These are phyloP conservation scores for Schizotus pectinicornis DNA, from an alignment of 2,888 invertebrate genomes.

Conservation along the genomic window DNA sequence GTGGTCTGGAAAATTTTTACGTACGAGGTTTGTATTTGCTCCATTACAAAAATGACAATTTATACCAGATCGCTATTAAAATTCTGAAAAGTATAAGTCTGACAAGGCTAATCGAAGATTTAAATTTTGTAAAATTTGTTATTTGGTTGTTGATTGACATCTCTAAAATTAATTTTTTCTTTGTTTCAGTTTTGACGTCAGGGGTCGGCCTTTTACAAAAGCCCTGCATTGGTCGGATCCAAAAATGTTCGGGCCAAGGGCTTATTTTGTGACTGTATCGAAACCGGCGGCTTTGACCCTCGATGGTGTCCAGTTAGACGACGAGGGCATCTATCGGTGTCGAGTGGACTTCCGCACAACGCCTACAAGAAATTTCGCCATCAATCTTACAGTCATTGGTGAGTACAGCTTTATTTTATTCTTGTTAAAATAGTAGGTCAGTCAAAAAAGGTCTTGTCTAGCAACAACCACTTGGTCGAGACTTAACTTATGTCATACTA, in stretches of 20 bases:
- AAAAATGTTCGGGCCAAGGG: constrained; percentile 81
- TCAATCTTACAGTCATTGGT: constrained; percentile 91
- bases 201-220: constrained; percentile 80
- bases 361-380: constrained; percentile 86
- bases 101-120: too few relatives aligned
- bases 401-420: constrained; percentile 56
- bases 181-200: constrained; percentile 80
- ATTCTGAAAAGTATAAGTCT: too few relatives aligned
- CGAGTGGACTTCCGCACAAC: constrained; percentile 90
- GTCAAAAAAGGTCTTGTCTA: too few relatives aligned
- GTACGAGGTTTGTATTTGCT: too few relatives aligned
- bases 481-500: too few relatives aligned
- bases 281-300: constrained; percentile 82
- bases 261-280: constrained; percentile 82
- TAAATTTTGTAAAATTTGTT: too few relatives aligned
- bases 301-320: constrained; percentile 83
- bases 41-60: too few relatives aligned
- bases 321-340: constrained; percentile 87
- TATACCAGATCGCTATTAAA: too few relatives aligned
- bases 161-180: constrained; percentile 8
- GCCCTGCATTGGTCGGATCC: constrained; percentile 86
- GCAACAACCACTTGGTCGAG: too few relatives aligned
- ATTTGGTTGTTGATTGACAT: too few relatives aligned
- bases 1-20: too few relatives aligned
- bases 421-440: neutral